Conservation (phyloP, 2,797 vertebrate genomes). For the Sebastolobus alascanus region DNA sequence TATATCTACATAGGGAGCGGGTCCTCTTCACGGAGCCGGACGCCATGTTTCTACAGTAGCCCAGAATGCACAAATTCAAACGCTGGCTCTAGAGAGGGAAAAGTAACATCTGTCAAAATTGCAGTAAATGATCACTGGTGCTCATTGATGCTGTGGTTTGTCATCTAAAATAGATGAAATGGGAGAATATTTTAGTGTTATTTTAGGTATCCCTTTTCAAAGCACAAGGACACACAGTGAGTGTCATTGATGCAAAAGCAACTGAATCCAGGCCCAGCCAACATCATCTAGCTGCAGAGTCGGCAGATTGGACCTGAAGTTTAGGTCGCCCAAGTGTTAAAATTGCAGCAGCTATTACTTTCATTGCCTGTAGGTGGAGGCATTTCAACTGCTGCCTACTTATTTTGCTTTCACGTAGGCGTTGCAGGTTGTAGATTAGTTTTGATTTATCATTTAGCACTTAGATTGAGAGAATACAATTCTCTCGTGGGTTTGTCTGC, state of each 20-base stretch:
- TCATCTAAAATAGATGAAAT: constrained; percentile 44
- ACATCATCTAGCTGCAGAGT: constrained; percentile 28
- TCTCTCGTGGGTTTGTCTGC: background rate
- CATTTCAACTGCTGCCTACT: background rate
- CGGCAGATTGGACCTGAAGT: constrained; percentile 24
- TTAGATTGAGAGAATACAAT: background rate
- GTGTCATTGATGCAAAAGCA: constrained; percentile 42
- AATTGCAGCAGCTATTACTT: background rate
- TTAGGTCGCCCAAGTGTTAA: background rate
- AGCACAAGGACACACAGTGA: constrained; percentile 50
- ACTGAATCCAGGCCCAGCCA: constrained; percentile 40
- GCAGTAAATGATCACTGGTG: background rate
- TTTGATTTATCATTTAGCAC: background rate
- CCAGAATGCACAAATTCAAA: no score
- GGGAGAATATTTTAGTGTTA: constrained; percentile 36
- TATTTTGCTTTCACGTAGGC: background rate
- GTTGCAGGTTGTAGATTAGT: background rate
- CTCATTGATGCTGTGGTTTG: constrained; percentile 3
- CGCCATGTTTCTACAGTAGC: no score
- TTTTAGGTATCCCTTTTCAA: constrained; percentile 53
- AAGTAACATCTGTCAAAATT: background rate
- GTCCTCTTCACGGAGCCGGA: no score
- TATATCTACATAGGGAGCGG: no score
- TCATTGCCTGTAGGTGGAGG: background rate
- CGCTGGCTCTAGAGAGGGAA: background rate